Conservation (phyloP, 2,797 vertebrate species). For the Austrolebias charrua region DNA sequence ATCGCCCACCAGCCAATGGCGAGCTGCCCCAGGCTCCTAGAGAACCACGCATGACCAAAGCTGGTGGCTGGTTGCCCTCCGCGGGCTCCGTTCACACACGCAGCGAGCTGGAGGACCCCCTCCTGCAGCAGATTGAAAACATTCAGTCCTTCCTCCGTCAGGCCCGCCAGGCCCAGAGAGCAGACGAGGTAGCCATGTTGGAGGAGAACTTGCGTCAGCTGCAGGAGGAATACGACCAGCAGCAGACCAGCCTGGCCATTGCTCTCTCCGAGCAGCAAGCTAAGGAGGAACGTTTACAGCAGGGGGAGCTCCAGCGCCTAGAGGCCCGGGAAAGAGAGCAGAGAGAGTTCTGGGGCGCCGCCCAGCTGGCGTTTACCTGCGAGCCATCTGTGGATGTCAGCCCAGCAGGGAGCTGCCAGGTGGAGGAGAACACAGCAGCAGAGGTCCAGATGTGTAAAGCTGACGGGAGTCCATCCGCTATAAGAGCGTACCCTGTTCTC, state of each 20-base stretch:
- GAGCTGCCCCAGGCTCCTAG: constrained; percentile 70
- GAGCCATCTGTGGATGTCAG: constrained; percentile 77
- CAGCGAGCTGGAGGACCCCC: constrained; percentile 85
- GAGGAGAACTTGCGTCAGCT: constrained; percentile 94
- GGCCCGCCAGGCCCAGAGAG: constrained; percentile 84
- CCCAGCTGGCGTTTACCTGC: constrained; percentile 53
- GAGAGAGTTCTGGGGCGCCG: constrained; percentile 58
- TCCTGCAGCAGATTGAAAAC: constrained; percentile 96
- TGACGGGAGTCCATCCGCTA: constrained; percentile 61
- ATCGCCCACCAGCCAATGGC: constrained; percentile 77
- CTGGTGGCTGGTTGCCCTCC: constrained; percentile 91
- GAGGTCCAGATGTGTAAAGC: constrained; percentile 68
- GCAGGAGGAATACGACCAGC: constrained; percentile 93
- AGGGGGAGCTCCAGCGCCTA: constrained; percentile 85
- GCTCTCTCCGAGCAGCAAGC: constrained; percentile 89
- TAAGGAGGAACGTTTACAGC: constrained; percentile 87
- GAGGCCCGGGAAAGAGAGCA: constrained; percentile 79
- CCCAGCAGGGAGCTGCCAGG: constrained; percentile 50
- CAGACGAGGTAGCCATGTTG: constrained; percentile 87
- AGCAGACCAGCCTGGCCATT: constrained; percentile 90
- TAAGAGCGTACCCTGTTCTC: constrained; percentile 63
- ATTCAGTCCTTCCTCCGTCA: constrained; percentile 93
- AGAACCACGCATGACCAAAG: constrained; percentile 81
- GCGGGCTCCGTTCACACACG: constrained; percentile 74
- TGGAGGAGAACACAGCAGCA: constrained; percentile 41